Evolutionary conservation across 2,113 vertebrate genomes (phyloP), one percentile per base, ranked within the genome.

Genomic region (Kobus ellipsiprymnus): DNA sequence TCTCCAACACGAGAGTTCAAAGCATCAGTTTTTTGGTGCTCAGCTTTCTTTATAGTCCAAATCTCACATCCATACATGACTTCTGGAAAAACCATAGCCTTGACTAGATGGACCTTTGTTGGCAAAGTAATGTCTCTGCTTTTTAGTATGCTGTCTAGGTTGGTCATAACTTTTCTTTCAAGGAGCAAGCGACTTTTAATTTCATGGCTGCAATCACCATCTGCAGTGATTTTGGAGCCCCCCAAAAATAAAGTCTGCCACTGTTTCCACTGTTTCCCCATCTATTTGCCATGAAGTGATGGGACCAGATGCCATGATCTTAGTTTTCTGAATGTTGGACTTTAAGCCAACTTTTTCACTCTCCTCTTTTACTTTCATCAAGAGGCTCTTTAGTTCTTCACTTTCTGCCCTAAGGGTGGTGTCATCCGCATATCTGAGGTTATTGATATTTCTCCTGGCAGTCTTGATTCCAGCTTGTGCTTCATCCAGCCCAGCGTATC

Each of bases 31-130:
- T 2, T 71, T 71, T 12, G 9, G n/a, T 12, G 9, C n/a, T 71
- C 64, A 67, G 33, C 7, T n/a, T n/a, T 67, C 33, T n/a, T 67
- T 19, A 19, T 19, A 67, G 33, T 67, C 16, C 16, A 67, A n/a
- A 2, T 67, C 16, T 67, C 64, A 67, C 1, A 67, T 10, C 64
- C 16, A 19, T 36, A 36, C 19, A 36, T 23, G 64, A 71, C 64
- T 0, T 1, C 64, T 36, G 64, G 64, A 36, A 23, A 71, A 36
- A 71, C 9, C 19, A 71, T 5, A 36, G 17, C n/a, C 9, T 71
- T 71, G n/a, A 71, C 64, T 36, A 21, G 4, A n/a, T 0, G 2
- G 33, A 67, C 33, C 2, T n/a, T n/a, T 67, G 7, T 67, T n/a
- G 33, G 7, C 16, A n/a, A 67, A n/a, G 62, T 67, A n/a, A n/a